phyloP scores from a whole-genome alignment of 2,113 vertebrate genomes.

The Atlantisia rogersi region DNA sequence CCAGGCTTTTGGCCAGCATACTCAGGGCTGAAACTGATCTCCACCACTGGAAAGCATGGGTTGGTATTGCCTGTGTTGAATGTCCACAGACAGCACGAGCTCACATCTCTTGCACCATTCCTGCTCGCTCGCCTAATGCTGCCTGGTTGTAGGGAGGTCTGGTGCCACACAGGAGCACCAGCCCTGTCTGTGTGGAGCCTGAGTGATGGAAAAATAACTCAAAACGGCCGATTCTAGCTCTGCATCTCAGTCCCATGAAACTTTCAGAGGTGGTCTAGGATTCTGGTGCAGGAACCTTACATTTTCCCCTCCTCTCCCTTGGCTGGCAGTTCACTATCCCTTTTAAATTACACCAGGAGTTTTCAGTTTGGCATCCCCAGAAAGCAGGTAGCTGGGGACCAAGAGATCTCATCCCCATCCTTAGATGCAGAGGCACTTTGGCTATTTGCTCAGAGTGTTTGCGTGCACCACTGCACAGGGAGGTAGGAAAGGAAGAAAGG shows the following conservation, averaged over 20 bases:
- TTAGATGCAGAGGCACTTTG: not conserved
- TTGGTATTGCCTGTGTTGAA: not conserved
- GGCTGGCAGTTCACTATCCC: not conserved
- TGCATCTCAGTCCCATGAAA: not conserved
- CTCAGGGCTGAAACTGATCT: not conserved
- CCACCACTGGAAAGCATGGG: not conserved
- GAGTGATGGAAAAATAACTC: not conserved
- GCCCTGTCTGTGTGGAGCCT: not conserved
- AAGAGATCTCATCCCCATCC: not conserved
- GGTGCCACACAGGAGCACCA: not conserved
- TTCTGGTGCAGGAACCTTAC: not conserved
- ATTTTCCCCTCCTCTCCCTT: not conserved
- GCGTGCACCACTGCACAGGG: fast-evolving
- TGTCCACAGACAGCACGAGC: not conserved
- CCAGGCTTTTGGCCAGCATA: not conserved
- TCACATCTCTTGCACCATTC: not conserved
- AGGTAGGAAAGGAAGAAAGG: not conserved
- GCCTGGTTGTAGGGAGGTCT: not conserved
- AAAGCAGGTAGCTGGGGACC: not conserved
- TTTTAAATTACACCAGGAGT: not conserved
- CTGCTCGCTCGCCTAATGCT: fast-evolving
- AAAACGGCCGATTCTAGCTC: not conserved
- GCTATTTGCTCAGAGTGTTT: not conserved
- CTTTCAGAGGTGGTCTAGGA: not conserved
- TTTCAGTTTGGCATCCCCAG: not conserved